Conservation (phyloP, 2,113 vertebrate species). For the Bettongia penicillata region DNA sequence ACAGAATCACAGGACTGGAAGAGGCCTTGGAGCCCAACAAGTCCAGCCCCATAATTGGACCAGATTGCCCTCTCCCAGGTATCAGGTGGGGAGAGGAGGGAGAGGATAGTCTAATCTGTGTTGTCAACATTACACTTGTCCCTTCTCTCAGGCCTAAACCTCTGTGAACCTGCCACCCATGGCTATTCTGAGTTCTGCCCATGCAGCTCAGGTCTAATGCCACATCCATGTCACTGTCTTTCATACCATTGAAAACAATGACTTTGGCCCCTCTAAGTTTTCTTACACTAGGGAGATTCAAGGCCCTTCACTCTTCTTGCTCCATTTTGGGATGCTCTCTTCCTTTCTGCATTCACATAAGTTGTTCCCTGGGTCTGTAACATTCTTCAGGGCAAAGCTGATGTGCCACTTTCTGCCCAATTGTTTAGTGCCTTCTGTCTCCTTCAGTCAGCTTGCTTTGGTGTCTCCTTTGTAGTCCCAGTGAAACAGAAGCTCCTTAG, state of each 20-base stretch:
- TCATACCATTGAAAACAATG: not conserved
- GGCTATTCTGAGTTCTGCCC: not conserved
- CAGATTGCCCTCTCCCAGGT: not conserved
- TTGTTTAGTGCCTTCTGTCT: not conserved
- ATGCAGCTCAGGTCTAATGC: not conserved
- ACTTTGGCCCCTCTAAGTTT: not conserved
- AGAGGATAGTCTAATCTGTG: not conserved
- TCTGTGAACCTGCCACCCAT: not conserved
- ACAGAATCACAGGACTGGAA: not conserved
- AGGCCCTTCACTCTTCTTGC: not conserved
- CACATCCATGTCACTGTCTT: not conserved
- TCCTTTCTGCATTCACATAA: not conserved
- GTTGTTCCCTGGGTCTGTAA: not conserved
- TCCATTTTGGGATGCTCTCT: not conserved
- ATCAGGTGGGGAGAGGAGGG: not conserved
- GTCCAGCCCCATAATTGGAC: not conserved
- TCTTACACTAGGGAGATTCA: not conserved
- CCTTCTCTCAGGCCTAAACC: not conserved
- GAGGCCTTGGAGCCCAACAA: not conserved
- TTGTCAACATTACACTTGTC: not conserved
- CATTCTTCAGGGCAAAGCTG: not conserved
- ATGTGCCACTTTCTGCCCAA: not conserved
- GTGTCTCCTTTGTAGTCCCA: not conserved
- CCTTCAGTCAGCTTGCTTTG: not conserved
- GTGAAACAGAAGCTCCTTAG: not conserved